These are phyloP conservation scores for Lepilemur ruficaudatus DNA, from an alignment of 2,797 vertebrate genomes.

Conservation along the genomic window DNA sequence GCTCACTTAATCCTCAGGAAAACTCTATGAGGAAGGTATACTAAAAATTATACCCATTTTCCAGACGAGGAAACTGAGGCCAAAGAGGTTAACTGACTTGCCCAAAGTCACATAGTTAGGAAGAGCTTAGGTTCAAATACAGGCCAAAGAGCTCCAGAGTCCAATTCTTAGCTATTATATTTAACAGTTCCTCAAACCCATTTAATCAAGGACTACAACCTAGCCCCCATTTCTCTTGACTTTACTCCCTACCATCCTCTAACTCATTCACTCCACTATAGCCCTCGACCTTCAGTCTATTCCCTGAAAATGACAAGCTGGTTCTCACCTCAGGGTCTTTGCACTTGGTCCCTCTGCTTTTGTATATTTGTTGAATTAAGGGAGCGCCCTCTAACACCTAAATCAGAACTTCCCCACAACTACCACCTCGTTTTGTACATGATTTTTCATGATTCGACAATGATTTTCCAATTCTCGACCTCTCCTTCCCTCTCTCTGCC, in stretches of 20 bases:
- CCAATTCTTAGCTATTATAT: background rate
- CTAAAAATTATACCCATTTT: background rate
- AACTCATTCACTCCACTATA: background rate
- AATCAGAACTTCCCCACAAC: background rate
- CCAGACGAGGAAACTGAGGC: constrained; percentile 10
- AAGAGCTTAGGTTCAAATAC: background rate
- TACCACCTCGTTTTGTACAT: background rate
- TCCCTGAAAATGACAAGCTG: background rate
- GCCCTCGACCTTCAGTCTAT: background rate
- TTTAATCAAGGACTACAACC: background rate
- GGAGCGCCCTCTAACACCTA: background rate
- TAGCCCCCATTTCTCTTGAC: background rate
- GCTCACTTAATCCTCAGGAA: background rate
- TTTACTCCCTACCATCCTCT: background rate
- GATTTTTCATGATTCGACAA: background rate
- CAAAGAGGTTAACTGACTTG: constrained; percentile 19
- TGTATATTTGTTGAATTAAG: background rate
- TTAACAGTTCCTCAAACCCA: background rate
- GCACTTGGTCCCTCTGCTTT: background rate
- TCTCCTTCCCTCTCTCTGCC: background rate
- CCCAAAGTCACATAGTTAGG: background rate
- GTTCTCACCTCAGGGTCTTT: background rate
- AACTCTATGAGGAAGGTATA: background rate
- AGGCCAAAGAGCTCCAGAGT: background rate
- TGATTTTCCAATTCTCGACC: constrained; percentile 10